A percentile compares a stretch with the other conserved stretches of the same genome.
Evolutionary conservation across 2,797 vertebrate genomes (phyloP).

Genomic region (Malacoraja senta): DNA sequence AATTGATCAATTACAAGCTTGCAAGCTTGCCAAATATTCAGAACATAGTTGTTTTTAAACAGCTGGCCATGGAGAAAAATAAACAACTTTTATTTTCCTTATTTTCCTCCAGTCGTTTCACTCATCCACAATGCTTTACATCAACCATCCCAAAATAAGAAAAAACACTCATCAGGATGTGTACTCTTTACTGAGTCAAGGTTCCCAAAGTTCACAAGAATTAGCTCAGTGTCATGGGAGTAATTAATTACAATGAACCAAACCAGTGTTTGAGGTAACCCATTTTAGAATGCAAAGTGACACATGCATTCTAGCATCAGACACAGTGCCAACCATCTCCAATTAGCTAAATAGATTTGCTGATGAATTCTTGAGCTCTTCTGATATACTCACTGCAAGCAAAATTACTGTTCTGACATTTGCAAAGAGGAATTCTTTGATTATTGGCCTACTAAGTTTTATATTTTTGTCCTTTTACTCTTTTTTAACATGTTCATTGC

Average conservation of each 20-base stretch:
- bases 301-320: too few species aligned
- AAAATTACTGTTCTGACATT: not conserved
- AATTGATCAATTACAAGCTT: too few species aligned
- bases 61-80: not conserved
- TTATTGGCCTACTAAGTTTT: too few species aligned
- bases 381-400: not conserved
- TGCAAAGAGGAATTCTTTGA: not conserved
- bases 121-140: not conserved
- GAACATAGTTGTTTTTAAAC: not conserved
- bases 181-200: too few species aligned
- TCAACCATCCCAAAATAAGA: not conserved
- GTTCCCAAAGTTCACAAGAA: too few species aligned
- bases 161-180: too few species aligned
- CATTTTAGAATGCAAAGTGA: too few species aligned
- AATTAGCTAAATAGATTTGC: not conserved
- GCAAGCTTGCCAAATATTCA: not conserved
- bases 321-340: not conserved
- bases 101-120: not conserved
- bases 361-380: not conserved
- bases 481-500: too few species aligned
- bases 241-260: too few species aligned
- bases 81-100: not conserved
- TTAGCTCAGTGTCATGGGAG: too few species aligned
- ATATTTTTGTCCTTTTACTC: too few species aligned
- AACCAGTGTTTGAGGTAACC: too few species aligned